phyloP scores from a whole-genome alignment of 2,113 vertebrate genomes.

The Tragulus kanchil region DNA sequence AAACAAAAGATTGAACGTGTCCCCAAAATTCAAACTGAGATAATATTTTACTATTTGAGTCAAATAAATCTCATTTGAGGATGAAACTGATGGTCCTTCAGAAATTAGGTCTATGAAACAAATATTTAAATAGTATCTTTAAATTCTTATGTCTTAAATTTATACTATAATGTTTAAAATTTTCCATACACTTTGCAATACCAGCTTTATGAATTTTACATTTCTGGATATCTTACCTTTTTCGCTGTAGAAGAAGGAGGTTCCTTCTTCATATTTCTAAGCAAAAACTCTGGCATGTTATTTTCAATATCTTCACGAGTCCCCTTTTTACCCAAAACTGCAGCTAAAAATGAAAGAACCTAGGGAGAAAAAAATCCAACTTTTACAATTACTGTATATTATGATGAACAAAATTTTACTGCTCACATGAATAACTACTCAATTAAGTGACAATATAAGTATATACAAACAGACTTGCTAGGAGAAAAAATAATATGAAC shows the following conservation, averaged over 20 bases:
- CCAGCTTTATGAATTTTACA: neutral
- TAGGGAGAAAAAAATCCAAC: slow-evolving; percentile 76
- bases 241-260: slow-evolving; percentile 81
- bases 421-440: neutral
- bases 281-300: slow-evolving; percentile 96
- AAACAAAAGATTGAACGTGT: neutral
- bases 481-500: neutral
- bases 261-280: slow-evolving; percentile 89
- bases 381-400: slow-evolving; percentile 34
- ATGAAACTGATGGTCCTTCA: slow-evolving; percentile 25
- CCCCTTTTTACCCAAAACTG: slow-evolving; percentile 95
- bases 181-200: neutral
- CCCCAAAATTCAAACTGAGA: slow-evolving; percentile 41
- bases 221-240: slow-evolving; percentile 88
- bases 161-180: neutral
- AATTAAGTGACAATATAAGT: slow-evolving; percentile 6
- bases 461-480: neutral
- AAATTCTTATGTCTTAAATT: slow-evolving; percentile 15
- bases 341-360: slow-evolving; percentile 98
- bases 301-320: slow-evolving; percentile 96
- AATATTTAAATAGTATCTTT: slow-evolving; percentile 19
- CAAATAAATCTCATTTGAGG: neutral
- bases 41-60: slow-evolving; percentile 1
- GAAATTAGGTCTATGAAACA: neutral
- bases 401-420: slow-evolving; percentile 40